phyloP scores from a whole-genome alignment of 2,888 invertebrate genomes.

The Aspidiotus destructor region DNA sequence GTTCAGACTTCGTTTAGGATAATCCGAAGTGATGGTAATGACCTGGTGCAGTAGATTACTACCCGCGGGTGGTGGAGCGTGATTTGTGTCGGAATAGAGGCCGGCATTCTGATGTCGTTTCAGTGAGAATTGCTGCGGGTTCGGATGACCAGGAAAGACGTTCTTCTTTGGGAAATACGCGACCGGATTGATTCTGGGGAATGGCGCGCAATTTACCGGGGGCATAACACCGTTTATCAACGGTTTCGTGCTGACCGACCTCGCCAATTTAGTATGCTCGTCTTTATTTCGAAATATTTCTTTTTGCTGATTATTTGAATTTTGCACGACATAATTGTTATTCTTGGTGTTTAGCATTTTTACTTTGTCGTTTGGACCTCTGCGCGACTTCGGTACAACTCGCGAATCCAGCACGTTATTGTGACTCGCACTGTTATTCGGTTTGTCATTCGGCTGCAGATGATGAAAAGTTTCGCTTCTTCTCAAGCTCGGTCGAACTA shows the following conservation, averaged over 20 bases:
- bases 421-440: not conserved
- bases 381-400: not conserved
- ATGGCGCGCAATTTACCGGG: not conserved
- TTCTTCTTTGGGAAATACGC: conserved; percentile 23
- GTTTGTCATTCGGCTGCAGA: conserved; percentile 30
- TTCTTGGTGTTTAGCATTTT: conserved; percentile 9
- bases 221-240: not conserved
- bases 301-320: conserved; percentile 5
- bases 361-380: not conserved
- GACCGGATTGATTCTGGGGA: conserved; percentile 15
- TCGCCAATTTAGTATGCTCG: conserved; percentile 11
- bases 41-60: conserved; percentile 26
- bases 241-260: conserved; percentile 33
- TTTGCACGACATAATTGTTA: conserved; percentile 6
- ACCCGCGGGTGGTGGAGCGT: conserved; percentile 6
- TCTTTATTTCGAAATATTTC: conserved; percentile 13
- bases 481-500: conserved; percentile 6
- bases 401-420: not conserved
- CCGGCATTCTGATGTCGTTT: conserved; percentile 56
- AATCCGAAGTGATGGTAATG: conserved; percentile 31
- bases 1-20: conserved; percentile 33
- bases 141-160: conserved; percentile 27
- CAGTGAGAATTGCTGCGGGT: conserved; percentile 47
- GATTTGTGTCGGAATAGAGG: conserved; percentile 53
- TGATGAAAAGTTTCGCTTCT: conserved; percentile 35